These are phyloP conservation scores for Globodera rostochiensis DNA, from an alignment of 1,140 invertebrate species.

Conservation along the genomic window DNA sequence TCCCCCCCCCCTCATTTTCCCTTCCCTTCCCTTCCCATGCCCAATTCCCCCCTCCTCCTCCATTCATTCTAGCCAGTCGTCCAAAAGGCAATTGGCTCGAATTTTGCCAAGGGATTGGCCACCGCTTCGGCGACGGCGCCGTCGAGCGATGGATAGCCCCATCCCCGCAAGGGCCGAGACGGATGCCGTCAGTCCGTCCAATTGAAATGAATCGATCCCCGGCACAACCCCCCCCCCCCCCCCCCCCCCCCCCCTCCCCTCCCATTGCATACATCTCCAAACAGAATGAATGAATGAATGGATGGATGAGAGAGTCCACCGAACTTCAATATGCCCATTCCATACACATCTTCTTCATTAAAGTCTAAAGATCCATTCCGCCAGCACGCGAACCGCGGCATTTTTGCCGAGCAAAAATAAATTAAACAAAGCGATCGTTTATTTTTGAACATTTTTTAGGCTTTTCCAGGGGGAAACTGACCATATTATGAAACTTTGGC, in stretches of 20 bases:
- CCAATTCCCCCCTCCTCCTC: neutral
- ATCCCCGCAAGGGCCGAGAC: neutral
- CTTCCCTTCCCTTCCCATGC: neutral
- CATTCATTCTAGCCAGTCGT: neutral
- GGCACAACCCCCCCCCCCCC: neutral
- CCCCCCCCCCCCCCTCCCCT: slow-evolving; percentile 3
- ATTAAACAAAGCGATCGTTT: too few species aligned
- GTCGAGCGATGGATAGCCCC: slow-evolving; percentile 8
- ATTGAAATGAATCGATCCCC: neutral
- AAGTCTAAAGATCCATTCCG: too few species aligned
- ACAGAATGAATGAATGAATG: neutral
- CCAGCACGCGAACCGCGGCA: too few species aligned
- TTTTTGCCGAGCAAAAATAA: too few species aligned
- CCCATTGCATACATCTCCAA: neutral
- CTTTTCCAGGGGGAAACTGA: too few species aligned
- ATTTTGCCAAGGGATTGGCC: slow-evolving; percentile 7
- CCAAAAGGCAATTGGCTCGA: slow-evolving; percentile 31
- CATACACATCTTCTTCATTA: too few species aligned
- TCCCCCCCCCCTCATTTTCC: neutral
- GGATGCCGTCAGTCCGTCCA: slow-evolving; percentile 11
- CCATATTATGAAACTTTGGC: too few species aligned
- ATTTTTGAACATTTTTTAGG: too few species aligned
- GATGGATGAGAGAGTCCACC: too few species aligned
- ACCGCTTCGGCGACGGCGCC: neutral
- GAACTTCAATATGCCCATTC: too few species aligned